Conservation (phyloP, 2,888 invertebrate species). For the Lithodes maja region DNA sequence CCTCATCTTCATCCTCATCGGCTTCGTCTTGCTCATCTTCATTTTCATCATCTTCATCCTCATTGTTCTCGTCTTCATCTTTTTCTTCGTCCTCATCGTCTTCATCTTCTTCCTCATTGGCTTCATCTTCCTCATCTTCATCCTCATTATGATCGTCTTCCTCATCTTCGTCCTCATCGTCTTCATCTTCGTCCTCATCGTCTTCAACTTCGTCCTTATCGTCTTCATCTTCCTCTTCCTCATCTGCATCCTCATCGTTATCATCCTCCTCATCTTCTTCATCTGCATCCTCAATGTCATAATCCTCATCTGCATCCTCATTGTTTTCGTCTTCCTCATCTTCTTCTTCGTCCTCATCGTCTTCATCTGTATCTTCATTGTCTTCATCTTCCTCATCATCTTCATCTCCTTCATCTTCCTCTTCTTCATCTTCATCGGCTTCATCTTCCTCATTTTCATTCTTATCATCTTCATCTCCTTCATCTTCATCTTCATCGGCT, state of each 20-base stretch:
- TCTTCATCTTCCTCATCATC: constrained; percentile 77
- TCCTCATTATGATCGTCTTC: constrained; percentile 44
- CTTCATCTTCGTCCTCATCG: background rate
- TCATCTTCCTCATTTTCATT: constrained; percentile 78
- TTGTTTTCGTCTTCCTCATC: constrained; percentile 30
- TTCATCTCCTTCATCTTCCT: constrained; percentile 78
- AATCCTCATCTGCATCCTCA: constrained; percentile 37
- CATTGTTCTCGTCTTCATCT: background rate
- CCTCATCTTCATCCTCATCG: background rate
- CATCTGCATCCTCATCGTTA: constrained; percentile 69
- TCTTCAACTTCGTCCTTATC: constrained; percentile 9
- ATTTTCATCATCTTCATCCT: constrained; percentile 12
- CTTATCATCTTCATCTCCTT: constrained; percentile 74
- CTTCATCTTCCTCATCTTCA: background rate
- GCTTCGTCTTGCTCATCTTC: background rate
- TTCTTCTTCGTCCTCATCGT: constrained; percentile 17
- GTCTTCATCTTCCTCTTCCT: constrained; percentile 38
- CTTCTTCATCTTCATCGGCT: constrained; percentile 75
- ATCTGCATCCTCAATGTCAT: constrained; percentile 8
- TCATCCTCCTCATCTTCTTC: constrained; percentile 6
- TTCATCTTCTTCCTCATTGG: constrained; percentile 15
- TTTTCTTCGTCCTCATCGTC: constrained; percentile 11
- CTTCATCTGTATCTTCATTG: constrained; percentile 25
- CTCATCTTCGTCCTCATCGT: constrained; percentile 27
- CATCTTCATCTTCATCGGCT: constrained; percentile 75